phyloP scores from a whole-genome alignment of 2,113 vertebrate genomes.

The Chloebia gouldiae region DNA sequence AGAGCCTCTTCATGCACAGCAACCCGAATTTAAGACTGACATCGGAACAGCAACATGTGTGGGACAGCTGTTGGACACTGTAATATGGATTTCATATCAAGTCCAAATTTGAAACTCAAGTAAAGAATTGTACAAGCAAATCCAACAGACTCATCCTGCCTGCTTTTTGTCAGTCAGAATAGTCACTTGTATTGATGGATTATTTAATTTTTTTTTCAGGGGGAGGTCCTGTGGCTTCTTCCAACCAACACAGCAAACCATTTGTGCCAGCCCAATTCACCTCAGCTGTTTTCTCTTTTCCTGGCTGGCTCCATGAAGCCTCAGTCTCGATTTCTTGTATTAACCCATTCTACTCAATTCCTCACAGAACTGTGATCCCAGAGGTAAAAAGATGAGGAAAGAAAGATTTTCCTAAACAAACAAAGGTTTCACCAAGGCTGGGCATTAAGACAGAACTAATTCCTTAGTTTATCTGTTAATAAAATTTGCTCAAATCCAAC shows the following conservation, averaged over 20 bases:
- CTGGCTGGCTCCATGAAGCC: background rate
- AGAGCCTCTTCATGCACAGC: background rate
- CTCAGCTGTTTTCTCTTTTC: background rate
- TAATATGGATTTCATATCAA: background rate
- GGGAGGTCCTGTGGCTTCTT: background rate
- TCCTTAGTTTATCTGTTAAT: constrained; percentile 21
- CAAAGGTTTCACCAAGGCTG: background rate
- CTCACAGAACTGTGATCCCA: background rate
- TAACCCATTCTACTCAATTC: background rate
- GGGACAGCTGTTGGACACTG: background rate
- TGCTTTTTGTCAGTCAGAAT: background rate
- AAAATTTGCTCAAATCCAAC: constrained; percentile 64
- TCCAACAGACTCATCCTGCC: background rate
- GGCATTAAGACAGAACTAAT: constrained; percentile 7
- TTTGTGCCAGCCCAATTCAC: background rate
- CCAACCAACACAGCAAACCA: background rate
- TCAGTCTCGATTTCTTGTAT: background rate
- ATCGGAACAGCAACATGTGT: background rate
- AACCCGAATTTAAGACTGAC: background rate
- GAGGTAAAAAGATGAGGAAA: background rate
- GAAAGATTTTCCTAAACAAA: background rate
- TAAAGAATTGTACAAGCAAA: background rate
- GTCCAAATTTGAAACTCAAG: background rate
- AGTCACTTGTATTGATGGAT: background rate
- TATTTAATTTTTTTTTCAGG: background rate